Conservation (phyloP, 2,888 invertebrate genomes). For the Drosophila prolongata region DNA sequence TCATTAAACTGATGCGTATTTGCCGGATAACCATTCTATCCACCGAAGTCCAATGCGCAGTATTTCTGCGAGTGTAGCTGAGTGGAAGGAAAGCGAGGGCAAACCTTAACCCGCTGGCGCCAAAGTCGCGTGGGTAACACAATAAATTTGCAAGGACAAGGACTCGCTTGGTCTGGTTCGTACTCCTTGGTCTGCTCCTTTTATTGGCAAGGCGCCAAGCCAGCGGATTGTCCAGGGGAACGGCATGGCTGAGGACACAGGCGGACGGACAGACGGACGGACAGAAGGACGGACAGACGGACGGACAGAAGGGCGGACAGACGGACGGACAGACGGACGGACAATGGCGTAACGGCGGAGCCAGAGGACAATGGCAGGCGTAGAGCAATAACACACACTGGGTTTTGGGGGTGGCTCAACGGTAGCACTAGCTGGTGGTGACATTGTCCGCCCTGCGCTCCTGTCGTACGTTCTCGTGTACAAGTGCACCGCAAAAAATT, state of each 20-base stretch:
- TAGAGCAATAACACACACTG: constrained; percentile 65
- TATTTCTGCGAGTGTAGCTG: constrained; percentile 33
- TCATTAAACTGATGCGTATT: constrained; percentile 15
- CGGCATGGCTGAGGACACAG: constrained; percentile 28
- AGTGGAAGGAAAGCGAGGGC: constrained; percentile 34
- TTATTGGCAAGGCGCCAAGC: constrained; percentile 66
- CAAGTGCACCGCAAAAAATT: constrained; percentile 5
- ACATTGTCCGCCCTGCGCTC: constrained; percentile 40
- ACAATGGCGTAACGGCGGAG: constrained; percentile 19
- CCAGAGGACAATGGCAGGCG: constrained; percentile 64
- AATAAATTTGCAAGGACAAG: constrained; percentile 68
- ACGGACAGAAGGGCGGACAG: too few species aligned
- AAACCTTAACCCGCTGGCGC: constrained; percentile 75
- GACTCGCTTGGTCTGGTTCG: constrained; percentile 36
- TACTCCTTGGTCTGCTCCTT: constrained; percentile 21
- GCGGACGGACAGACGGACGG: constrained; percentile 14
- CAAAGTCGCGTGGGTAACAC: constrained; percentile 74
- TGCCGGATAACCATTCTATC: not conserved
- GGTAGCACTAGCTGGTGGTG: constrained; percentile 73
- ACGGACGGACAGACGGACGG: constrained; percentile 9
- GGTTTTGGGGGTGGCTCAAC: constrained; percentile 70
- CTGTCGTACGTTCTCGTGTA: constrained; percentile 4
- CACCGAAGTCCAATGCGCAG: not conserved
- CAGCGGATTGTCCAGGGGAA: constrained; percentile 38
- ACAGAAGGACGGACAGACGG: constrained; percentile 2